Conservation (phyloP, 2,113 vertebrate species). For the Scalopus aquaticus region DNA sequence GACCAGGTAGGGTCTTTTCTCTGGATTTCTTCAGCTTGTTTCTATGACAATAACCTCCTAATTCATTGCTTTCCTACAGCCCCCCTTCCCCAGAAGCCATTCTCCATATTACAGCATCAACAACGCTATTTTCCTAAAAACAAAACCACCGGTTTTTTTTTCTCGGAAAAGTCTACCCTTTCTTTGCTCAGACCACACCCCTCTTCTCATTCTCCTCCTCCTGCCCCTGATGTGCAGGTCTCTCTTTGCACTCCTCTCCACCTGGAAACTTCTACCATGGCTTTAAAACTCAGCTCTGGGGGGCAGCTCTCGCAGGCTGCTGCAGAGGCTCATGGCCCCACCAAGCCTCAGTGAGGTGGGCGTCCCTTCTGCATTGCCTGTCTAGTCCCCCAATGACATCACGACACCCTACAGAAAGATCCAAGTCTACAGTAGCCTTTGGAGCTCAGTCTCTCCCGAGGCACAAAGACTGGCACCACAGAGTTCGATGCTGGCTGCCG, state of each 20-base stretch:
- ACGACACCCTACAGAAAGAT: not conserved
- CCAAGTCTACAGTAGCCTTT: not conserved
- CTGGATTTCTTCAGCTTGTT: not conserved
- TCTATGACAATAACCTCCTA: not conserved
- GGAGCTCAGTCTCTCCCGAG: not conserved
- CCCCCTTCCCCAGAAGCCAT: not conserved
- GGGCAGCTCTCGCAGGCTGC: too few species aligned
- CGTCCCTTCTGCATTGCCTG: accelerated
- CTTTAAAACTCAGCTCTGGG: not conserved
- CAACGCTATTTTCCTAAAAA: not conserved
- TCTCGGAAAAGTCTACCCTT: not conserved
- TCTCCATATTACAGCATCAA: not conserved
- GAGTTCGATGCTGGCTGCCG: not conserved
- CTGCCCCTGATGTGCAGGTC: too few species aligned
- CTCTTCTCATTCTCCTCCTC: accelerated
- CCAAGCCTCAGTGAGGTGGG: not conserved
- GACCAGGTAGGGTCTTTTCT: not conserved
- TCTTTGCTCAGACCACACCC: accelerated
- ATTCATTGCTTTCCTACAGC: not conserved
- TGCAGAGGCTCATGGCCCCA: not conserved
- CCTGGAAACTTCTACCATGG: not conserved
- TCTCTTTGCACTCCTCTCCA: not conserved
- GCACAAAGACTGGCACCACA: not conserved
- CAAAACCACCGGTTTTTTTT: not conserved
- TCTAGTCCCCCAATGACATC: not conserved